These are phyloP conservation scores for Ceratosolen fusciceps DNA, from an alignment of 1,140 invertebrate species.

Conservation along the genomic window DNA sequence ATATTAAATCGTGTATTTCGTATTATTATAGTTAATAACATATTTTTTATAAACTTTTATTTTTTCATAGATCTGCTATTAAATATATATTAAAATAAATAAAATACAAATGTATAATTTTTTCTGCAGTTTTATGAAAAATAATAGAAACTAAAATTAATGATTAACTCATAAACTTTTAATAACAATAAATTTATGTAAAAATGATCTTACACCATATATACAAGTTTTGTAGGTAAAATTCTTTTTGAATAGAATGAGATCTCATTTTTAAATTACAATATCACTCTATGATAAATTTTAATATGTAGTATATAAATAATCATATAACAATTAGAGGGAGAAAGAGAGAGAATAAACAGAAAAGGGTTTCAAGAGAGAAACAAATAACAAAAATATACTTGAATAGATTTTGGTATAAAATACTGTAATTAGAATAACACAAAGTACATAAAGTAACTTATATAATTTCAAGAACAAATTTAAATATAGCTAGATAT, in stretches of 20 bases:
- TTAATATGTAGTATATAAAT: neutral
- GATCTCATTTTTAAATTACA: neutral
- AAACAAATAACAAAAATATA: slow-evolving; percentile 34
- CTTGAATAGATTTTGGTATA: slow-evolving; percentile 35
- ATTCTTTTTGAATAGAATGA: neutral
- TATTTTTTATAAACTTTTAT: neutral
- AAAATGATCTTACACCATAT: neutral
- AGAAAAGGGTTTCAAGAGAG: slow-evolving; percentile 6
- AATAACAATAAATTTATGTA: neutral
- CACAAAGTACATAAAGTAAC: slow-evolving; percentile 48
- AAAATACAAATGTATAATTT: slow-evolving; percentile 4
- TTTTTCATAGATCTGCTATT: neutral
- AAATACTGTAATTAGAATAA: slow-evolving; percentile 51
- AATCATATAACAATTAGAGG: neutral
- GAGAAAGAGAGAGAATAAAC: neutral
- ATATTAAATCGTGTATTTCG: neutral
- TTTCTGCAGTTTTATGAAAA: neutral
- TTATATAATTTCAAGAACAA: slow-evolving; percentile 40
- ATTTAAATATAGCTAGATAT: slow-evolving; percentile 12
- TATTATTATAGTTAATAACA: neutral
- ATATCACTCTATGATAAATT: neutral
- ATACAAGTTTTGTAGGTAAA: neutral
- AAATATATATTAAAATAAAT: neutral
- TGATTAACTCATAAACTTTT: neutral
- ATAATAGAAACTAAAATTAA: neutral